phyloP scores from a whole-genome alignment of 2,113 vertebrate species.

The Sander lucioperca region DNA sequence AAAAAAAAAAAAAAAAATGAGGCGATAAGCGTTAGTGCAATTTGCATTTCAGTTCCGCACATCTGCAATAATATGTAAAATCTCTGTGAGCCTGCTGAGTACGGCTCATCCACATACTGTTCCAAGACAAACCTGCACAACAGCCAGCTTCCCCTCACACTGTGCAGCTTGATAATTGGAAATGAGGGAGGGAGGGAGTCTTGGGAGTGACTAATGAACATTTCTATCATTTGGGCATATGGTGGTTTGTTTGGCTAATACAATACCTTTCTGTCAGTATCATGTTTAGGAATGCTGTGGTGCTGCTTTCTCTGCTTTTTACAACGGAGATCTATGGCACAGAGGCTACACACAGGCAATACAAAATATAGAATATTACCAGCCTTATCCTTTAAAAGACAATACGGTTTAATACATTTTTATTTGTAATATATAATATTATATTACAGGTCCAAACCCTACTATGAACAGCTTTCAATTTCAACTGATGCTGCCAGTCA shows the following conservation, averaged over 20 bases:
- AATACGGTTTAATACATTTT: background rate
- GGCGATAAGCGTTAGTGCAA: slow-evolving; percentile 38
- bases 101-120: slow-evolving; percentile 22
- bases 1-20: slow-evolving; percentile 5
- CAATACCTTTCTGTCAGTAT: slow-evolving; percentile 13
- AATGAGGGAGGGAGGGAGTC: slow-evolving; percentile 28
- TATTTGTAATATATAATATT: background rate
- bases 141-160: slow-evolving; percentile 4
- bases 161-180: slow-evolving; percentile 52
- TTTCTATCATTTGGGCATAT: slow-evolving; percentile 38
- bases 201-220: slow-evolving; percentile 24
- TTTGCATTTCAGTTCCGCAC: slow-evolving; percentile 43
- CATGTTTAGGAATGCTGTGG: background rate
- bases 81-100: slow-evolving; percentile 42
- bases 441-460: background rate
- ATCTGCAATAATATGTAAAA: slow-evolving; percentile 40
- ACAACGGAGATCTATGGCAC: background rate
- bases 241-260: slow-evolving; percentile 12
- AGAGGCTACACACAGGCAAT: background rate
- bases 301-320: background rate
- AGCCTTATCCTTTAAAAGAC: background rate
- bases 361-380: background rate
- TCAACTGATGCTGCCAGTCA: background rate
- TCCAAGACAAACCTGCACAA: slow-evolving; percentile 47
- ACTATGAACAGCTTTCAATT: background rate